These are phyloP conservation scores for Dolichotis patagonum DNA, from an alignment of 2,113 vertebrate species.

Conservation along the genomic window DNA sequence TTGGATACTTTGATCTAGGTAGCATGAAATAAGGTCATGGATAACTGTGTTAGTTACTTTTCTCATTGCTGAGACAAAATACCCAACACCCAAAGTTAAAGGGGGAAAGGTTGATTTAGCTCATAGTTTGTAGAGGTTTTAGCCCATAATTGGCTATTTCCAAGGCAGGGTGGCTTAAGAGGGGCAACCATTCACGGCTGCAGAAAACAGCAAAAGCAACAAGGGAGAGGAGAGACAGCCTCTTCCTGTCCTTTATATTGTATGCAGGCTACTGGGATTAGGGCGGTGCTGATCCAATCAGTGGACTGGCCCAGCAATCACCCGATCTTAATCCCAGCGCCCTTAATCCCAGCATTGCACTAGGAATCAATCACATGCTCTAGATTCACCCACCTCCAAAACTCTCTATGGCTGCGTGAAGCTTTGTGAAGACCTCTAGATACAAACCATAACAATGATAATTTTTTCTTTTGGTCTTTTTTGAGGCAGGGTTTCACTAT, in stretches of 20 bases:
- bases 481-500: too few relatives aligned
- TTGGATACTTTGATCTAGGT: slow-evolving; percentile 30
- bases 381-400: background rate
- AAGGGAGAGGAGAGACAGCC: too few relatives aligned
- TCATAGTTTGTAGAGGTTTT: background rate
- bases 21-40: background rate
- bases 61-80: background rate
- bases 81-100: background rate
- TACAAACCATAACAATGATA: background rate
- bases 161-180: too few relatives aligned
- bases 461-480: background rate
- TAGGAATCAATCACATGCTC: too few relatives aligned
- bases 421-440: background rate
- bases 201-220: too few relatives aligned
- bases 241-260: too few relatives aligned
- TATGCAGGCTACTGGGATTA: too few relatives aligned
- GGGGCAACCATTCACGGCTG: too few relatives aligned
- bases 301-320: too few relatives aligned
- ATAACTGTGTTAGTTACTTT: background rate
- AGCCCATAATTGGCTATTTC: background rate
- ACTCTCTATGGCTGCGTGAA: background rate
- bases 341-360: too few relatives aligned
- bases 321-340: too few relatives aligned
- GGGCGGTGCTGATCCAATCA: too few relatives aligned
- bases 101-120: background rate